Base-by-base conservation (phyloP, 2,113 vertebrate species). In the Penelope pileata region DNA sequence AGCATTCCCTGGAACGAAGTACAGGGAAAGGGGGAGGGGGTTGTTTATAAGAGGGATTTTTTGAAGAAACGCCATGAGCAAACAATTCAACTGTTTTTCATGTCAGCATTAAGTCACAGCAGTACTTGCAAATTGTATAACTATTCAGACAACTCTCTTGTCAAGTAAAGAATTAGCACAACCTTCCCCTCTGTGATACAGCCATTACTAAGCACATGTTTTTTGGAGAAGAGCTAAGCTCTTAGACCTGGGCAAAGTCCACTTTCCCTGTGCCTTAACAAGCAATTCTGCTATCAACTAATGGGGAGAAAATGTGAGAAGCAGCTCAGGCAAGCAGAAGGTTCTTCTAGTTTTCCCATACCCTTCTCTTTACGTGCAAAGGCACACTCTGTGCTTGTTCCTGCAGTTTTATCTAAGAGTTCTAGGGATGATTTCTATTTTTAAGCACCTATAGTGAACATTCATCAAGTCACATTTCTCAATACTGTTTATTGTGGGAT, bases 31-130 rank as follows among this genome's bases (percentile, higher is more conserved):
- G 53, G 64, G 77, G 87, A 90, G 72, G 75, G 70, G 63, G 64
- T 77, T 96, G 92, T 83, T 94, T 91, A 50, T 32, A 93, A 86
- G 88, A 96, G 86, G 38, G 21, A 36, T 62, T 83, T 95, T 86
- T 76, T 92, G 6, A 94, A 96, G 59, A 87, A 89, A 83, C 69
- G 90, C 68, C 47, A 91, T 2, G 4, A 92, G 78, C 75, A 90
- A 95, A 94, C 70, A 91, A 94, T 90, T 79, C 32, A 69, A 54
- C 75, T 29, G 56, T 12, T 76, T 93, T 79, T 63, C 85, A 90
- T 18, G 59, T 51, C 60, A 80, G 58, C 36, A 73, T 79, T 68
- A 70, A 91, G 82, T 67, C 78, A 80, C n/a, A 90, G 9, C 13
- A 91, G 26, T 50, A 91, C 42, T 74, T 30, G 3, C 7, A 38